phyloP scores from a whole-genome alignment of 2,797 vertebrate species.

The Gouania willdenowi region DNA sequence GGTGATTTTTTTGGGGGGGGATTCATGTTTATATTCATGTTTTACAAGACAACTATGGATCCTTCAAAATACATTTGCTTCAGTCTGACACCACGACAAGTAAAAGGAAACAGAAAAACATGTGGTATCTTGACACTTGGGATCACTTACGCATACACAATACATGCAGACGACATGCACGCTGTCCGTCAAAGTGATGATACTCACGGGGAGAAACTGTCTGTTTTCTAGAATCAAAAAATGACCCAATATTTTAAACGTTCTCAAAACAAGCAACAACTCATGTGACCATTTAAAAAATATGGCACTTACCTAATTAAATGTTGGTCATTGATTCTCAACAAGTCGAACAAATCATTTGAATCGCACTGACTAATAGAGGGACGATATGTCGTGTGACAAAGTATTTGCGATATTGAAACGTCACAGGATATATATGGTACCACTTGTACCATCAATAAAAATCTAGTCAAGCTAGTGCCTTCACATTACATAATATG shows the following conservation, averaged over 20 bases:
- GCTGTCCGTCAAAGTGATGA: slow-evolving; percentile 12
- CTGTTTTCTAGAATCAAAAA: not conserved
- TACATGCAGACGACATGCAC: slow-evolving; percentile 4
- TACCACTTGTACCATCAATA: too few relatives aligned
- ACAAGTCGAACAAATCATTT: too few relatives aligned
- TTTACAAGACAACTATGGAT: slow-evolving; percentile 48
- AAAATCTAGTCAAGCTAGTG: too few relatives aligned
- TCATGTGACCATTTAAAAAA: not conserved
- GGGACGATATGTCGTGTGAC: too few relatives aligned
- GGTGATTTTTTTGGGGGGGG: slow-evolving; percentile 20
- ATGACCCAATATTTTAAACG: not conserved
- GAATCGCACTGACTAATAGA: too few relatives aligned
- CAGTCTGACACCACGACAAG: slow-evolving; percentile 40
- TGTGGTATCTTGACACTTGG: slow-evolving; percentile 27
- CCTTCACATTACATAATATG: too few relatives aligned
- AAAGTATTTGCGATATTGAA: too few relatives aligned
- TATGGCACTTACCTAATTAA: too few relatives aligned
- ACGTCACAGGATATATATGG: too few relatives aligned
- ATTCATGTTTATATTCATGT: slow-evolving; percentile 72
- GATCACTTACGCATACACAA: slow-evolving; percentile 4
- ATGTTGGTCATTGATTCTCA: too few relatives aligned
- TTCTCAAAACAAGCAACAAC: not conserved
- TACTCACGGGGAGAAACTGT: not conserved
- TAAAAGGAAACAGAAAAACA: slow-evolving; percentile 29
- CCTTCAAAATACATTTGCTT: slow-evolving; percentile 41